A percentile compares a stretch with the other conserved stretches of the same genome.
These are phyloP conservation scores for Amniataba percoides DNA, from an alignment of 2,797 vertebrate genomes.

Conservation along the genomic window DNA sequence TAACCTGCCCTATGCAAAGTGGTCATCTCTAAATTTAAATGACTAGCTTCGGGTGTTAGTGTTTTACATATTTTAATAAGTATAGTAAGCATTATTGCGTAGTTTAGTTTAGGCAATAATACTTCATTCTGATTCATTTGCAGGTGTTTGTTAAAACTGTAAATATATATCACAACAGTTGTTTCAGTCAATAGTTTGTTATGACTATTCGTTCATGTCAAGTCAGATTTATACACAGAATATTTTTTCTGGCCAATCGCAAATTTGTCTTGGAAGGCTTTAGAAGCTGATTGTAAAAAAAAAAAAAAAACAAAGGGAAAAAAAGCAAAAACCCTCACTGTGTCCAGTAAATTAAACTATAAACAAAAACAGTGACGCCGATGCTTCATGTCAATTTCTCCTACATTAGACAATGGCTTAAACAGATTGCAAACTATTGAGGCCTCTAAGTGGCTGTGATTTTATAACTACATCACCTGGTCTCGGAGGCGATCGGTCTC, in stretches of 20 bases:
- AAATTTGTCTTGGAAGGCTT: neutral
- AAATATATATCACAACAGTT: neutral
- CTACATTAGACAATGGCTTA: neutral
- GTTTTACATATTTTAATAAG: neutral
- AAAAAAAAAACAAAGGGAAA: neutral
- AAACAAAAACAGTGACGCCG: constrained; percentile 9
- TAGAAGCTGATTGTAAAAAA: neutral
- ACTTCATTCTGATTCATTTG: neutral
- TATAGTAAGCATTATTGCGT: no score
- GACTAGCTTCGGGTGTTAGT: neutral
- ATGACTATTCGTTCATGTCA: neutral
- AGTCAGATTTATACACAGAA: neutral
- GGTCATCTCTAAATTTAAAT: neutral
- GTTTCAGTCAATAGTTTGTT: neutral
- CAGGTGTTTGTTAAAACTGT: neutral
- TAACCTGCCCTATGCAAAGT: neutral
- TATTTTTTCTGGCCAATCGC: neutral
- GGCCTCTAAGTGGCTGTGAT: neutral
- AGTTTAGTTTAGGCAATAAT: neutral
- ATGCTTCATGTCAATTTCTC: neutral
- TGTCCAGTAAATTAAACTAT: neutral
- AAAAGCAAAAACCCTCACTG: neutral
- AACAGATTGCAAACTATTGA: neutral
- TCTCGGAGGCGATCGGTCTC: constrained; percentile 92
- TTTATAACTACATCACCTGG: constrained; percentile 81